These are phyloP conservation scores for Holacanthella duospinosa DNA, from an alignment of 2,888 invertebrate genomes.

Conservation along the genomic window DNA sequence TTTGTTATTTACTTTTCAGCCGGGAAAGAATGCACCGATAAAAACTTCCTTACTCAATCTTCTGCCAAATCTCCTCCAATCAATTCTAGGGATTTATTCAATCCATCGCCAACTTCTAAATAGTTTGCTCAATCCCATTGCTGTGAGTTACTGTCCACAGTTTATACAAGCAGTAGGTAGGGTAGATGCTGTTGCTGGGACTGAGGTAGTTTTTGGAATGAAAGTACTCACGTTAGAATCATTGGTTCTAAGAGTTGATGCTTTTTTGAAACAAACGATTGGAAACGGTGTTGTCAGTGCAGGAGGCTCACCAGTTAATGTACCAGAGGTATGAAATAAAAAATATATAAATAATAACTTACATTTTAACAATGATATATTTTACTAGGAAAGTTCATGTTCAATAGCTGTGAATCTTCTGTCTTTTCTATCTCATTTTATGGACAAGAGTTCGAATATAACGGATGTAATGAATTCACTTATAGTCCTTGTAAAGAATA, in stretches of 20 bases:
- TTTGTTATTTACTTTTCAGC: neutral
- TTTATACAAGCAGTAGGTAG: slow-evolving; percentile 4
- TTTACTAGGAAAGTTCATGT: neutral
- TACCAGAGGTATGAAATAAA: neutral
- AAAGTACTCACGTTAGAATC: neutral
- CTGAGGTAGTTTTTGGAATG: neutral
- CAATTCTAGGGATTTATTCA: neutral
- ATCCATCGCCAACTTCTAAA: neutral
- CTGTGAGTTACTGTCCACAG: slow-evolving; percentile 10
- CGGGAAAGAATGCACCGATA: neutral
- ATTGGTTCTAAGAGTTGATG: neutral
- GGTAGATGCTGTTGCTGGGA: neutral
- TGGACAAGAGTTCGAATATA: neutral
- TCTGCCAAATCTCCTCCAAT: neutral
- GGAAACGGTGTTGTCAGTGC: neutral
- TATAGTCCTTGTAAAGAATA: neutral
- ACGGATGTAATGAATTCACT: neutral
- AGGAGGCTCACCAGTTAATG: neutral
- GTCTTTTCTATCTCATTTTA: neutral
- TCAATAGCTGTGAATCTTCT: neutral
- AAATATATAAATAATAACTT: too few relatives aligned
- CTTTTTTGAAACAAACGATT: neutral
- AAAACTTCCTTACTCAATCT: neutral
- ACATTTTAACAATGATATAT: too few relatives aligned
- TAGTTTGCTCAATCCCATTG: slow-evolving; percentile 21